phyloP scores from a whole-genome alignment of 2,888 invertebrate genomes.

The Nudaria mundana region DNA sequence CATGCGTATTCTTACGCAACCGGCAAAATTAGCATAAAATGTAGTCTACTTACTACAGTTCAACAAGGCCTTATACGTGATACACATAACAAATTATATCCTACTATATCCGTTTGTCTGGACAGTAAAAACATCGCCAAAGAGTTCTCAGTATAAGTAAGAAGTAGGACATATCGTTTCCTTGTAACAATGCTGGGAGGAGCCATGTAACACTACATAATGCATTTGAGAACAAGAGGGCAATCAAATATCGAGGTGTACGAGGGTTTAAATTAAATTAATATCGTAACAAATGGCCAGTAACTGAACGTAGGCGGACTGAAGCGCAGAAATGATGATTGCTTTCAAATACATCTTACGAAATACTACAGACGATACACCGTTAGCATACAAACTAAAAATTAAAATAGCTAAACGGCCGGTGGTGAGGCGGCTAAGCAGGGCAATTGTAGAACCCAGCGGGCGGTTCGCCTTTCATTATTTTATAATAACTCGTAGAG shows the following conservation, averaged over 20 bases:
- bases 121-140: not conserved
- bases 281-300: constrained; percentile 39
- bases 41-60: constrained; percentile 15
- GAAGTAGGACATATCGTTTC: constrained; percentile 20
- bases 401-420: constrained; percentile 79
- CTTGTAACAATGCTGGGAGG: constrained; percentile 37
- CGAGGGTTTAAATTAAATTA: constrained; percentile 43
- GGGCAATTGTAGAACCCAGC: constrained; percentile 78
- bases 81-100: constrained; percentile 9
- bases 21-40: constrained; percentile 23
- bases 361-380: constrained; percentile 44
- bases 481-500: constrained; percentile 77
- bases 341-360: constrained; percentile 60
- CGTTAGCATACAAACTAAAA: constrained; percentile 80
- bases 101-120: too few relatives aligned
- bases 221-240: constrained; percentile 45
- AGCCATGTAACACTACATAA: constrained; percentile 35
- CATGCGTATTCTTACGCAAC: constrained; percentile 18
- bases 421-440: constrained; percentile 73
- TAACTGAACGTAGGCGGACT: constrained; percentile 49
- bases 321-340: constrained; percentile 48
- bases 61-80: constrained; percentile 16
- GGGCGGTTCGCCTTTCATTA: constrained; percentile 78
- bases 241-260: constrained; percentile 45
- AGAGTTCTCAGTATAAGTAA: not conserved